A percentile compares a stretch with the other conserved stretches of the same genome.
Evolutionary conservation across 1,140 invertebrate species (phyloP).

Genomic region (Cecropterus lyciades): DNA sequence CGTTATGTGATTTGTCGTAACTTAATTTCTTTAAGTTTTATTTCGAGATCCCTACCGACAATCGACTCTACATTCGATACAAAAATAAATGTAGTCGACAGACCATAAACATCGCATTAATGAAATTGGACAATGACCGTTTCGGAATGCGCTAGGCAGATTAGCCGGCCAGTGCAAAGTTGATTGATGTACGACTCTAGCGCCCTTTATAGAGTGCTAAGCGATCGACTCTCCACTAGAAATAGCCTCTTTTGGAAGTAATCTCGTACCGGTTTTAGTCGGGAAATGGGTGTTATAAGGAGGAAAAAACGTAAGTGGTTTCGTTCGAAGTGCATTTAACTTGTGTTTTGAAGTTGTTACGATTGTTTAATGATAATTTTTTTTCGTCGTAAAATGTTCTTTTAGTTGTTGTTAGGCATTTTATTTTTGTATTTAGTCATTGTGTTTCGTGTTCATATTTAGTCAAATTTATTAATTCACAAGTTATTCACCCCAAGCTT

Average conservation of each 20-base stretch:
- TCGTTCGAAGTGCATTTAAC: background rate
- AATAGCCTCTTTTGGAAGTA: conserved; percentile 53
- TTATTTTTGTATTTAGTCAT: conserved; percentile 12
- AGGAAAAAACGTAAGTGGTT: conserved; percentile 78
- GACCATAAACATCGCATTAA: conserved; percentile 4
- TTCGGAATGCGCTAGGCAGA: conserved; percentile 64
- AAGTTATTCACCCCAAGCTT: conserved; percentile 12
- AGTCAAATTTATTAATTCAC: no score
- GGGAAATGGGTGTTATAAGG: conserved; percentile 76
- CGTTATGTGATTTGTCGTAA: conserved; percentile 6
- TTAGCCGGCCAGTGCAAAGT: conserved; percentile 51
- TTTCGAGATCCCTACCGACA: background rate
- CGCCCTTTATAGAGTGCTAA: conserved; percentile 40
- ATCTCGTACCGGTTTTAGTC: conserved; percentile 45
- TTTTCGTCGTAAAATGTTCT: background rate
- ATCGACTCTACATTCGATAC: background rate
- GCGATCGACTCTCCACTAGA: conserved; percentile 40
- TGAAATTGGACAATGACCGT: conserved; percentile 61
- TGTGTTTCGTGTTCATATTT: background rate
- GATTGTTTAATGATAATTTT: background rate
- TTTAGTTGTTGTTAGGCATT: background rate
- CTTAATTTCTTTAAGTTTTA: conserved; percentile 6
- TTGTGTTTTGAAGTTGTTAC: background rate
- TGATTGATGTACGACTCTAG: conserved; percentile 64
- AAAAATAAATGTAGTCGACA: conserved; percentile 3